A percentile compares a stretch with the other conserved stretches of the same genome.
phyloP scores from a whole-genome alignment of 2,888 invertebrate genomes.

The Cephus pulcher region DNA sequence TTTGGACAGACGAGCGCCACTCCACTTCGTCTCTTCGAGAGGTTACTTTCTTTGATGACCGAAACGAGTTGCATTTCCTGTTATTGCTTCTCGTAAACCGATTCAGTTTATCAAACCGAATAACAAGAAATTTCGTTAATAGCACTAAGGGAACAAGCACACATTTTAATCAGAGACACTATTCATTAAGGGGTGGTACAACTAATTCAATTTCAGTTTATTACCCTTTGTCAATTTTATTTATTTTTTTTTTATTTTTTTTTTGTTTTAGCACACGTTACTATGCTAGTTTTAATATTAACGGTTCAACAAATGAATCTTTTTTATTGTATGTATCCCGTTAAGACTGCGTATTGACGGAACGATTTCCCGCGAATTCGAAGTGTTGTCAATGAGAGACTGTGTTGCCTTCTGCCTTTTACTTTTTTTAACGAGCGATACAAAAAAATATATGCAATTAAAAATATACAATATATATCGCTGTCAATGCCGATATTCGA shows the following conservation, averaged over 20 bases:
- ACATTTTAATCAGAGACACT: conserved; percentile 34
- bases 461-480: background rate
- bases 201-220: conserved; percentile 15
- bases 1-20: background rate
- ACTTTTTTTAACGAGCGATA: background rate
- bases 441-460: background rate
- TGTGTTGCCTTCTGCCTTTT: background rate
- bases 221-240: conserved; percentile 7
- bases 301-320: background rate
- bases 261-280: background rate
- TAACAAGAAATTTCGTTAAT: conserved; percentile 17
- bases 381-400: background rate
- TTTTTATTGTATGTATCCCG: background rate
- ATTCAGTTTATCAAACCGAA: conserved; percentile 19
- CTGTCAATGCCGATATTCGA: background rate
- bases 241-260: background rate
- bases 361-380: background rate
- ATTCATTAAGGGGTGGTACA: background rate
- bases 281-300: background rate
- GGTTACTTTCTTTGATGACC: background rate
- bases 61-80: background rate
- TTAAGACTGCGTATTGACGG: background rate
- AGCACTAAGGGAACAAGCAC: conserved; percentile 31
- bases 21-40: background rate
- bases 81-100: background rate